phyloP scores from a whole-genome alignment of 2,113 vertebrate genomes.

The Elephantulus edwardii region DNA sequence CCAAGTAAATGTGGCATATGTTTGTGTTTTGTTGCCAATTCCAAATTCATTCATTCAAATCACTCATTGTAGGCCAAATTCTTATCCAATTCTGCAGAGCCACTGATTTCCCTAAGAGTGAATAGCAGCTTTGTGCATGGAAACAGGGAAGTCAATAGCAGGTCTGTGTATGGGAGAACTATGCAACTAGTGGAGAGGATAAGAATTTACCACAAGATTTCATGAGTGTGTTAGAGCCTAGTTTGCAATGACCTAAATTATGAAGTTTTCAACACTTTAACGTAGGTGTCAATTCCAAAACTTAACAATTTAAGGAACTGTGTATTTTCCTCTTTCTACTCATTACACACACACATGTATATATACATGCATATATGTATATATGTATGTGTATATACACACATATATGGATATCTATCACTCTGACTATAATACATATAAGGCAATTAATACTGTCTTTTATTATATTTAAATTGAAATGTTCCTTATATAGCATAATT shows the following conservation, averaged over 20 bases:
- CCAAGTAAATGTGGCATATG: conserved; percentile 63
- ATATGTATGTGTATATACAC: no score
- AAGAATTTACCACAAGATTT: conserved; percentile 48
- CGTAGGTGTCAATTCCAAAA: conserved; percentile 15
- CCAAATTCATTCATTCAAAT: conserved; percentile 75
- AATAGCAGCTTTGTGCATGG: conserved; percentile 67
- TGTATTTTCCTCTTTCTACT: not conserved
- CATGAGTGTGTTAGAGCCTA: not conserved
- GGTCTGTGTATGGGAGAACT: conserved; percentile 50
- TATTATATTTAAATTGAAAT: not conserved
- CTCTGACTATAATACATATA: not conserved
- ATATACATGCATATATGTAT: not conserved
- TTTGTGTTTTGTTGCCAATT: conserved; percentile 68
- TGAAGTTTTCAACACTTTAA: conserved; percentile 25
- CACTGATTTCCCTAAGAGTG: conserved; percentile 62
- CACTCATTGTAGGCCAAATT: conserved; percentile 63
- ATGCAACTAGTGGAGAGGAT: conserved; percentile 30
- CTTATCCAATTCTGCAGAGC: conserved; percentile 70
- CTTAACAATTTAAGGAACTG: not conserved
- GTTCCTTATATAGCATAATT: not conserved
- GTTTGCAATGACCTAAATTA: conserved; percentile 37
- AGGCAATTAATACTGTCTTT: not conserved
- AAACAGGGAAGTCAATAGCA: conserved; percentile 56
- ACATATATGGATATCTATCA: no score
- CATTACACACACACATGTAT: no score